Conservation (phyloP, 2,888 invertebrate species). For the Argyresthia albistria region DNA sequence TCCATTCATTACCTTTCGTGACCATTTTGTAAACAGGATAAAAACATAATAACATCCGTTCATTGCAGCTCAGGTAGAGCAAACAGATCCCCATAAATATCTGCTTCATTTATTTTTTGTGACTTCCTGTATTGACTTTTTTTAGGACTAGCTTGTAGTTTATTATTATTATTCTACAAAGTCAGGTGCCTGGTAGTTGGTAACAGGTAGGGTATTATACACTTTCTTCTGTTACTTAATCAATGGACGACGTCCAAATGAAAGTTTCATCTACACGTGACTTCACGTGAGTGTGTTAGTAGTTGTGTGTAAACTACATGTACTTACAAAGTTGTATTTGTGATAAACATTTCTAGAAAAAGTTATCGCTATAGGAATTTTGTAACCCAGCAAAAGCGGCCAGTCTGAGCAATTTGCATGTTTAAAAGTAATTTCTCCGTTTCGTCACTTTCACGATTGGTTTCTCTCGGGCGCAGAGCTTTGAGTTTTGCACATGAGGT, state of each 20-base stretch:
- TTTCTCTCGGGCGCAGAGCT: slow-evolving; percentile 30
- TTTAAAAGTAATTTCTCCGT: slow-evolving; percentile 29
- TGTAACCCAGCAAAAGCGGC: slow-evolving; percentile 5
- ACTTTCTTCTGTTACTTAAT: slow-evolving; percentile 25
- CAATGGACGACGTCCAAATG: slow-evolving; percentile 10
- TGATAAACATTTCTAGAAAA: neutral
- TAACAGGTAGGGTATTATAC: slow-evolving; percentile 14
- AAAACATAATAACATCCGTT: neutral
- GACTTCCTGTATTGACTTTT: neutral
- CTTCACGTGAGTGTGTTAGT: no score
- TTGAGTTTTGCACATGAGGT: neutral
- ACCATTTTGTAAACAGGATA: neutral
- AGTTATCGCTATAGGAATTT: neutral
- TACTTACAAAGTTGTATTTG: no score
- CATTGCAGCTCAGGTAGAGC: neutral
- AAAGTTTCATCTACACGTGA: slow-evolving; percentile 2
- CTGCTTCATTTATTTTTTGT: neutral
- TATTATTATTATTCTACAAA: no score
- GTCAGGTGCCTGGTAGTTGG: no score
- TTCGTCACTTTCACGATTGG: slow-evolving; percentile 54
- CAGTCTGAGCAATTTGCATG: slow-evolving; percentile 10
- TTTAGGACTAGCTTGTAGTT: no score
- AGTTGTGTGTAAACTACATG: no score
- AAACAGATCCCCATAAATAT: neutral
- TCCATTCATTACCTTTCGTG: no score